Conservation (phyloP, 2,113 vertebrate species). For the Platysteira castanea region DNA sequence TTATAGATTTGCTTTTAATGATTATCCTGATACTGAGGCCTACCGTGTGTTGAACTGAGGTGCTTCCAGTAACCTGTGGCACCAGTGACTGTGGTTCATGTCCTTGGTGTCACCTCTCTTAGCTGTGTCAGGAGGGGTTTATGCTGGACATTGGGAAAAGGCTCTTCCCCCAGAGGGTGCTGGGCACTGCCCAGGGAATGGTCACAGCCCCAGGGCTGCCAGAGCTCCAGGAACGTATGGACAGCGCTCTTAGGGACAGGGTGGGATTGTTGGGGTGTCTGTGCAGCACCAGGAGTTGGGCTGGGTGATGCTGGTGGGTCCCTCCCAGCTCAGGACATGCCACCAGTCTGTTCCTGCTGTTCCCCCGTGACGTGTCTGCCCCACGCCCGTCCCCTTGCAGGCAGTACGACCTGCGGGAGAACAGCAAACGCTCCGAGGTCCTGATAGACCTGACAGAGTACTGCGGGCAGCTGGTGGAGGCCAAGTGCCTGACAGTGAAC, state of each 20-base stretch:
- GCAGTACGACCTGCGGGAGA: constrained; percentile 96
- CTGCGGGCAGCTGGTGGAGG: constrained; percentile 95
- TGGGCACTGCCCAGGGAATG: neutral
- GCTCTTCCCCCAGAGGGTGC: neutral
- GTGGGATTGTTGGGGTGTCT: neutral
- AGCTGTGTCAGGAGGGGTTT: neutral
- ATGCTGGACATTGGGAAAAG: neutral
- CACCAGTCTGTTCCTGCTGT: neutral
- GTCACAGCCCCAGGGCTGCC: neutral
- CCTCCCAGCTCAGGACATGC: neutral
- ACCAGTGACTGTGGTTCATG: neutral
- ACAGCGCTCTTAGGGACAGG: fast-evolving
- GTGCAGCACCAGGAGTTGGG: neutral
- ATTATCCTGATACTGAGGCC: neutral
- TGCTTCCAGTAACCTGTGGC: neutral
- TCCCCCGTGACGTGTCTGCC: fast-evolving
- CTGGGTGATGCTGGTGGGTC: neutral
- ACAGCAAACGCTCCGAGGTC: constrained; percentile 92
- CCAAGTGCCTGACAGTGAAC: constrained; percentile 95
- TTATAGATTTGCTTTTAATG: neutral
- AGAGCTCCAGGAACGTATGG: neutral
- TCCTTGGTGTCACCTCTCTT: neutral
- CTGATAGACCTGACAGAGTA: constrained; percentile 96
- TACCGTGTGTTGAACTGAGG: neutral
- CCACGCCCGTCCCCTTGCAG: constrained; percentile 57